A percentile compares a stretch with the other conserved stretches of the same genome.
phyloP scores from a whole-genome alignment of 2,797 vertebrate species.

The Alfaro cultratus region DNA sequence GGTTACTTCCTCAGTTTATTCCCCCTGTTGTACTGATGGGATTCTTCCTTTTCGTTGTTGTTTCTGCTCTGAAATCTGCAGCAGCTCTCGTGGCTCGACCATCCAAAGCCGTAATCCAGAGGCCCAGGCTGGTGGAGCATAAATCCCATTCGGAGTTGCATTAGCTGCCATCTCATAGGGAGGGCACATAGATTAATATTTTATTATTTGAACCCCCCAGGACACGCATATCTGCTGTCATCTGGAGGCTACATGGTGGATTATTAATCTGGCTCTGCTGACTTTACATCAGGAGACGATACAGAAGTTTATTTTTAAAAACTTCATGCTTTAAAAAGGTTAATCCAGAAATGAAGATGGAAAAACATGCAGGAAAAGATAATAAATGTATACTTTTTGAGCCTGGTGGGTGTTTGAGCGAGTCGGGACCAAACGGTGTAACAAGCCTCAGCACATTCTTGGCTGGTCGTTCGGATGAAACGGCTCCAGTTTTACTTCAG shows the following conservation, averaged over 20 bases:
- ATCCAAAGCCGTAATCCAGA: constrained; percentile 73
- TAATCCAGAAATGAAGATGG: not conserved
- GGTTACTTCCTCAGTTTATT: not conserved
- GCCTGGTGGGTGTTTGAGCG: not conserved
- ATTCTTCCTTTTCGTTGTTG: constrained; percentile 49
- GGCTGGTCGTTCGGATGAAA: constrained; percentile 9
- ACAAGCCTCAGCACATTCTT: not conserved
- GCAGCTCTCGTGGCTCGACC: constrained; percentile 60
- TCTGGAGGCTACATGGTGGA: constrained; percentile 41
- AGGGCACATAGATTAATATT: constrained; percentile 45
- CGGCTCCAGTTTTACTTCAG: not conserved
- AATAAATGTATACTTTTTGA: not conserved
- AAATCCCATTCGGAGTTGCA: constrained; percentile 60
- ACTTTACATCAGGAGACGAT: not conserved
- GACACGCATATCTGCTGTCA: constrained; percentile 55
- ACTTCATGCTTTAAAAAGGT: not conserved
- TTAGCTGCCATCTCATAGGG: constrained; percentile 58
- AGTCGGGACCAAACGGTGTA: not conserved
- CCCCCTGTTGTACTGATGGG: constrained; percentile 40
- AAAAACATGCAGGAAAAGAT: not conserved
- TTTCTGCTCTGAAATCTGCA: constrained; percentile 60
- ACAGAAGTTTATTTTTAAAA: not conserved
- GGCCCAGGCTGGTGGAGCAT: constrained; percentile 60
- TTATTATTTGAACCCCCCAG: constrained; percentile 57
- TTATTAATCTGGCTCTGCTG: constrained; percentile 43